phyloP scores from a whole-genome alignment of 2,113 vertebrate genomes.

The Dryoscopus gambensis region DNA sequence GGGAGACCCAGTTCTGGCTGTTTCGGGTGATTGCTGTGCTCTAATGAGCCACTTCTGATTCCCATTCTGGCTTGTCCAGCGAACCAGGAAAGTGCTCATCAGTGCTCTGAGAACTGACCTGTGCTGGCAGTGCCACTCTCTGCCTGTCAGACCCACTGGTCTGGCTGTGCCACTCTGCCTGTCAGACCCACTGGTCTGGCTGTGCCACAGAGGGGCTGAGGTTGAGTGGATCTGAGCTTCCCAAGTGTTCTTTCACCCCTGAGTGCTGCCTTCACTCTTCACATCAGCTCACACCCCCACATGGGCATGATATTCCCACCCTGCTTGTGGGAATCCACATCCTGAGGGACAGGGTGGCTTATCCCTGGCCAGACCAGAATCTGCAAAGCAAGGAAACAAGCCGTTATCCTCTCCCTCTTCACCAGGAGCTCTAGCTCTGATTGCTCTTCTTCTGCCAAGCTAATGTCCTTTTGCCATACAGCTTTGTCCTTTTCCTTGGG shows the following conservation, averaged over 20 bases:
- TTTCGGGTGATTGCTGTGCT: background rate
- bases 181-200: background rate
- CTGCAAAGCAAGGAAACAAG: background rate
- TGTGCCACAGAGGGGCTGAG: accelerated
- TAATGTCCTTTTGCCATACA: background rate
- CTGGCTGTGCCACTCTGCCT: background rate
- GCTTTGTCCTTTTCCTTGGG: background rate
- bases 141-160: background rate
- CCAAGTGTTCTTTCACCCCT: background rate
- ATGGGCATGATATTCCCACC: accelerated
- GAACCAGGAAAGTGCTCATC: background rate
- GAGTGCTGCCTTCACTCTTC: background rate
- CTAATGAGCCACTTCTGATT: background rate
- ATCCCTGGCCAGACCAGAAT: background rate
- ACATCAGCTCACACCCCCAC: background rate
- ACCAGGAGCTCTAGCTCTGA: background rate
- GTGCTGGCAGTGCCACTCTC: background rate
- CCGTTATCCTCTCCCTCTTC: background rate
- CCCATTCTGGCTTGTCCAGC: background rate
- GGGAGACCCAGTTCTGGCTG: background rate
- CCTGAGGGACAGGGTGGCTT: background rate
- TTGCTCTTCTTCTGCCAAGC: background rate
- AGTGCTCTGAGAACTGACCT: background rate
- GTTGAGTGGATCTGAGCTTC: background rate
- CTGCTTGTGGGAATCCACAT: background rate